Evolutionary conservation across 2,888 invertebrate species (phyloP), one percentile per base, ranked within the genome.

Genomic region (Muscina levida): DNA sequence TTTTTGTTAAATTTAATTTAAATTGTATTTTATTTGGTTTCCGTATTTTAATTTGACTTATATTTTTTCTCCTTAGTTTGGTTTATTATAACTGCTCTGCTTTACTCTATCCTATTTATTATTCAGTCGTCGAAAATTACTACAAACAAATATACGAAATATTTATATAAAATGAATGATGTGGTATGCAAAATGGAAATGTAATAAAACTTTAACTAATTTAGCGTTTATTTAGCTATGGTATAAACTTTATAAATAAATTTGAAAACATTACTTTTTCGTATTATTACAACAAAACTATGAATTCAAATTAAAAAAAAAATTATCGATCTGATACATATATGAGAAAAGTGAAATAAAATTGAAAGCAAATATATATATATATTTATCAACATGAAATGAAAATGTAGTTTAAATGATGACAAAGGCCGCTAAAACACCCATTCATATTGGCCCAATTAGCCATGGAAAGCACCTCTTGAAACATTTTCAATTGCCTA

Each of bases 201-300:
- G 15, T 26, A 73, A 62, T 10, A 31, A 31, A 66, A 65, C 17
- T 24, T 65, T 48, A 62, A 62, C 62, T 68, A 59, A 74, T 72
- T 75, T 77, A 81, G 74, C 56, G 46, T 72, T 81, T 68, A 72
- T 72, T 68, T 77, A 72, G 48, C 70, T 71, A 76, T 76, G 71
- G 22, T 71, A 67, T 59, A 75, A 31, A 77, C 74, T 72, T 77
- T 67, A 75, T 65, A 72, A 66, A 72, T 19, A 65, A 56, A 72
- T 42, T 51, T 65, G 48, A 71, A 59, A 59, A 39, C 22, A 62
- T 22, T 42, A 42, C 39, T 62, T 62, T 74, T 81, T 72, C 74
- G 46, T 72, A 74, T 74, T 72, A 66, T 70, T 42, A 56, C 67
- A 72, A 65, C 46, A 26, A 65, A 59, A 71, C 67, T 51, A 51